Conservation (phyloP, 2,888 invertebrate species). For the Stenoptilia bipunctidactyla region DNA sequence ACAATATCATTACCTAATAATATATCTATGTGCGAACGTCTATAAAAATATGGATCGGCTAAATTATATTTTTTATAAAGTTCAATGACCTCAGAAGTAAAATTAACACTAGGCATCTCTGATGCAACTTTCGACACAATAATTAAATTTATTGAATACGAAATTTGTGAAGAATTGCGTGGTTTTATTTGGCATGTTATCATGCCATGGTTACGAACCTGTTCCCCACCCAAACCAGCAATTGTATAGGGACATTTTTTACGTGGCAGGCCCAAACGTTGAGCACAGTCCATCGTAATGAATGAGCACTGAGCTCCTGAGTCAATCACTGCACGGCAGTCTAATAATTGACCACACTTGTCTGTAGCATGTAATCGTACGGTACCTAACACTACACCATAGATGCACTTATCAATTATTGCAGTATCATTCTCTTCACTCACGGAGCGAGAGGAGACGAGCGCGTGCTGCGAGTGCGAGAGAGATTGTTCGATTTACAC, state of each 20-base stretch:
- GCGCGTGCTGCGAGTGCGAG: not conserved
- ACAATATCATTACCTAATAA: too few species aligned
- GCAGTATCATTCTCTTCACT: not conserved
- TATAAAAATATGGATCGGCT: too few species aligned
- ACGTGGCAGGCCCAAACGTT: constrained; percentile 2
- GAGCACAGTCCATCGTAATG: constrained; percentile 2
- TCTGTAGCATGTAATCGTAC: not conserved
- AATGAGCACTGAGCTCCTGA: constrained; percentile 2
- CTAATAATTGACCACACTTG: not conserved
- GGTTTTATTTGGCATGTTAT: too few species aligned
- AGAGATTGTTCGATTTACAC: too few species aligned
- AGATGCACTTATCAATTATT: not conserved
- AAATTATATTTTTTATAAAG: too few species aligned
- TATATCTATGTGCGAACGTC: too few species aligned
- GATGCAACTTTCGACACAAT: too few species aligned
- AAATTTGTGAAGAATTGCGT: too few species aligned
- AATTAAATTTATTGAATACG: too few species aligned
- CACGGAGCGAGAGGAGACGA: not conserved
- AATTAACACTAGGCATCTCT: too few species aligned
- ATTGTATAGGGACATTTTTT: not conserved
- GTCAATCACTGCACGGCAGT: constrained; percentile 3
- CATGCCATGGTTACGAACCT: too few species aligned
- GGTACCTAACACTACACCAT: constrained; percentile 2
- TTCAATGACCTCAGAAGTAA: too few species aligned
- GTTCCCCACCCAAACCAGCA: not conserved